A percentile compares a stretch with the other conserved stretches of the same genome.
Evolutionary conservation across 2,113 vertebrate genomes (phyloP).

Genomic region (Hippocampus abdominalis): DNA sequence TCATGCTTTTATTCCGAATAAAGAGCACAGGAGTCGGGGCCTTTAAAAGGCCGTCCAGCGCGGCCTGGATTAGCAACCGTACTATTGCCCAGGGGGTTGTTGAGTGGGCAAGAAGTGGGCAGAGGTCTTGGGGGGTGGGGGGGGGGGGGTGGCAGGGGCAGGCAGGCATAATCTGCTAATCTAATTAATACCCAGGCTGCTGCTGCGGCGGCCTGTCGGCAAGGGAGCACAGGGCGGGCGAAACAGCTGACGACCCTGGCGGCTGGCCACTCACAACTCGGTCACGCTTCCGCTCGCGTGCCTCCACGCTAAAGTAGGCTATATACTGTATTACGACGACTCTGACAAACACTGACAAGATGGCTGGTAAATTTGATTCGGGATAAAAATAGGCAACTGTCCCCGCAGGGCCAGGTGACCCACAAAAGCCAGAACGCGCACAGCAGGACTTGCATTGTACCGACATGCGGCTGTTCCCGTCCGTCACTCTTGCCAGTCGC

Average conservation of each 20-base stretch:
- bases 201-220: slow-evolving; percentile 49
- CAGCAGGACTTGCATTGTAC: slow-evolving; percentile 32
- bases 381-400: slow-evolving; percentile 21
- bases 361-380: slow-evolving; percentile 1
- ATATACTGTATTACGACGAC: neutral
- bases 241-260: slow-evolving; percentile 64
- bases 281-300: slow-evolving; percentile 3
- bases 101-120: slow-evolving; percentile 39
- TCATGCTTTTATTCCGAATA: slow-evolving; percentile 10
- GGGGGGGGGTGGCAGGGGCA: too few species aligned
- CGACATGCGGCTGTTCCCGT: slow-evolving; percentile 47
- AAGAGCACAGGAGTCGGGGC: slow-evolving; percentile 4
- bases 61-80: slow-evolving; percentile 47
- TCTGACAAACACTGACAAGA: slow-evolving; percentile 9
- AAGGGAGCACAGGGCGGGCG: slow-evolving; percentile 53
- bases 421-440: slow-evolving; percentile 33
- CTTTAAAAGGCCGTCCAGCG: slow-evolving; percentile 13
- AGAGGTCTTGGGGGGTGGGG: slow-evolving; percentile 32
- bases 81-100: slow-evolving; percentile 23
- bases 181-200: slow-evolving; percentile 65
- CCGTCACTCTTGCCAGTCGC: slow-evolving; percentile 24
- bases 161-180: slow-evolving; percentile 70
- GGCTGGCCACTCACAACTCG: slow-evolving; percentile 25
- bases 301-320: slow-evolving; percentile 7
- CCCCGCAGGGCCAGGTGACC: slow-evolving; percentile 16